Evolutionary conservation across 2,888 invertebrate species (phyloP).

Genomic region (Gerris lacustris): DNA sequence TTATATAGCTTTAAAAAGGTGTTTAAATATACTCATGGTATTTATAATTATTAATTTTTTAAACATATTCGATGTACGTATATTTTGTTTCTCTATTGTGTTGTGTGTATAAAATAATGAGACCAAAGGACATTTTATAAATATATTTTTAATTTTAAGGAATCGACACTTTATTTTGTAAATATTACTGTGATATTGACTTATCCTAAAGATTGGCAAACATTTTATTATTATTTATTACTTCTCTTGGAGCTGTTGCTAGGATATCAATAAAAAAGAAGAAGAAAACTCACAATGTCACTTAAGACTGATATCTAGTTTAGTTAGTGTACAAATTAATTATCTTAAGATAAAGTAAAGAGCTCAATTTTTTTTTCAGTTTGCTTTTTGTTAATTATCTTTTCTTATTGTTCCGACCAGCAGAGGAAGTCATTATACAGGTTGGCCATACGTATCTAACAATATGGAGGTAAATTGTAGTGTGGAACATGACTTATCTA

Average conservation of each 20-base stretch:
- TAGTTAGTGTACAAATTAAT: neutral
- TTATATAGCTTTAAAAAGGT: neutral
- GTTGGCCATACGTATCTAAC: no score
- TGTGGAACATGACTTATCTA: no score
- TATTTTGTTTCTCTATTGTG: neutral
- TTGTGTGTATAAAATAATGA: neutral
- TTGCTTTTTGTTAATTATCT: no score
- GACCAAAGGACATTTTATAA: neutral
- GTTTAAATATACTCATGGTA: neutral
- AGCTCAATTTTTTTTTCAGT: no score
- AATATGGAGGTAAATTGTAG: no score
- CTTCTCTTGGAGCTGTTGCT: neutral
- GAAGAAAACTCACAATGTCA: neutral
- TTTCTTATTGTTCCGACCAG: no score
- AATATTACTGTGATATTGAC: constrained; percentile 1
- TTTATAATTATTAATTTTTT: neutral
- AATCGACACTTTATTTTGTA: constrained; percentile 3
- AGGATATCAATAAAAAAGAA: no score
- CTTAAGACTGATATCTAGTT: neutral
- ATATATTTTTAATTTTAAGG: neutral
- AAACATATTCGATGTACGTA: neutral
- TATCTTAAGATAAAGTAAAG: no score
- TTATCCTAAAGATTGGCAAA: neutral
- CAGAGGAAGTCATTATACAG: no score
- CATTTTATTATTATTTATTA: neutral